Conservation (phyloP, 2,797 vertebrate genomes). For the Crocidura indochinensis region DNA sequence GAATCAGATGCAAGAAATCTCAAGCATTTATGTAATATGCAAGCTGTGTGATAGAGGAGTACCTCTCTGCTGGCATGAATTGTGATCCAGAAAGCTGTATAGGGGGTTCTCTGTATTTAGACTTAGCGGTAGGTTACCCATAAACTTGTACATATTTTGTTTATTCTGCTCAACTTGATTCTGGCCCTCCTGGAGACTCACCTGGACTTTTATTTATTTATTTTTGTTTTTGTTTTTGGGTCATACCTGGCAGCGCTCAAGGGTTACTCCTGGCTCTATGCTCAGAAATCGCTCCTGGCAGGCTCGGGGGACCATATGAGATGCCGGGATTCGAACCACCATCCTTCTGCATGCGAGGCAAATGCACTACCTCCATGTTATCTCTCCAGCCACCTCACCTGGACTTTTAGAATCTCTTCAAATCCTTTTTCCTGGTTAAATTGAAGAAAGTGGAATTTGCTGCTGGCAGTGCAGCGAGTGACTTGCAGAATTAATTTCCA, state of each 20-base stretch:
- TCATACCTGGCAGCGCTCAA: no score
- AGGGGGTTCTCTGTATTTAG: not conserved
- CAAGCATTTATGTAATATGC: not conserved
- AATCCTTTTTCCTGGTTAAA: conserved; percentile 20
- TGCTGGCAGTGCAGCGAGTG: not conserved
- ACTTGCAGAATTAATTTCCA: conserved; percentile 5
- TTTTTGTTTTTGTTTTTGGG: no score
- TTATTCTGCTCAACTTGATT: not conserved
- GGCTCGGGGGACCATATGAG: no score
- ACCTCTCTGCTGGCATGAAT: not conserved
- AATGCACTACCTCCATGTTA: no score
- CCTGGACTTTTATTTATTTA: not conserved
- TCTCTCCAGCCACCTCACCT: no score
- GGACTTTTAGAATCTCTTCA: not conserved
- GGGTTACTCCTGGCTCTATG: no score
- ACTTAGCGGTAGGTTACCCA: not conserved
- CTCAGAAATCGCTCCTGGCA: no score
- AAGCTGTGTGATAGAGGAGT: not conserved
- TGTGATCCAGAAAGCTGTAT: not conserved
- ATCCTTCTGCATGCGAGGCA: no score
- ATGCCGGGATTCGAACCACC: no score
- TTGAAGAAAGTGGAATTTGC: not conserved
- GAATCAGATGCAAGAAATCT: not conserved
- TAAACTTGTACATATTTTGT: not conserved
- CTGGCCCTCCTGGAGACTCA: not conserved